phyloP scores from a whole-genome alignment of 1,140 invertebrate species.

The Lordiphosa mommai region DNA sequence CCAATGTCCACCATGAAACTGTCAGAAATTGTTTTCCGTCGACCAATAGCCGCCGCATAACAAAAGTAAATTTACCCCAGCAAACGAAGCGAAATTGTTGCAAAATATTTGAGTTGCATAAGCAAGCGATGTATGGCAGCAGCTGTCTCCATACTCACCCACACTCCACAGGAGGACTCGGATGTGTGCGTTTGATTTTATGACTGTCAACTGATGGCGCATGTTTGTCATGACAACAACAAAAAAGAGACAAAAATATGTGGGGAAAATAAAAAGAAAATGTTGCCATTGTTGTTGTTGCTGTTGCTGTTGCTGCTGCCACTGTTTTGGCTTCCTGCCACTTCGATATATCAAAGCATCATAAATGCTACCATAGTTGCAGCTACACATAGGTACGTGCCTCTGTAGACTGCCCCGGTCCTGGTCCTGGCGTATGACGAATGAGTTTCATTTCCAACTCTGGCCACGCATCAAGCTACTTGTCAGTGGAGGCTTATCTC shows the following conservation, averaged over 20 bases:
- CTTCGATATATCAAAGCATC: constrained; percentile 72
- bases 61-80: constrained; percentile 68
- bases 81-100: constrained; percentile 69
- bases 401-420: not conserved
- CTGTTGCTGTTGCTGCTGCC: not conserved
- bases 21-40: constrained; percentile 40
- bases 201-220: constrained; percentile 69
- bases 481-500: constrained; percentile 51
- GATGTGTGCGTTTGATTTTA: constrained; percentile 62
- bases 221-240: constrained; percentile 68
- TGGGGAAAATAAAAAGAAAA: not conserved
- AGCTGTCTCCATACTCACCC: not conserved
- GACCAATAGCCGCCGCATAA: constrained; percentile 64
- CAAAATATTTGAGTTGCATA: constrained; percentile 72
- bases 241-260: not conserved
- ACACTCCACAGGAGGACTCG: not conserved
- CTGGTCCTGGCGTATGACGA: constrained; percentile 41
- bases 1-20: not conserved
- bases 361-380: constrained; percentile 62
- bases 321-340: constrained; percentile 39
- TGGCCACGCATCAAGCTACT: constrained; percentile 55
- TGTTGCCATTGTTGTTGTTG: too few species aligned
- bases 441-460: constrained; percentile 63
- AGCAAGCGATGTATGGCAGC: constrained; percentile 15
- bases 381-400: constrained; percentile 48